Evolutionary conservation across 2,888 invertebrate species (phyloP).

Genomic region (Lycocerus yunnanus): DNA sequence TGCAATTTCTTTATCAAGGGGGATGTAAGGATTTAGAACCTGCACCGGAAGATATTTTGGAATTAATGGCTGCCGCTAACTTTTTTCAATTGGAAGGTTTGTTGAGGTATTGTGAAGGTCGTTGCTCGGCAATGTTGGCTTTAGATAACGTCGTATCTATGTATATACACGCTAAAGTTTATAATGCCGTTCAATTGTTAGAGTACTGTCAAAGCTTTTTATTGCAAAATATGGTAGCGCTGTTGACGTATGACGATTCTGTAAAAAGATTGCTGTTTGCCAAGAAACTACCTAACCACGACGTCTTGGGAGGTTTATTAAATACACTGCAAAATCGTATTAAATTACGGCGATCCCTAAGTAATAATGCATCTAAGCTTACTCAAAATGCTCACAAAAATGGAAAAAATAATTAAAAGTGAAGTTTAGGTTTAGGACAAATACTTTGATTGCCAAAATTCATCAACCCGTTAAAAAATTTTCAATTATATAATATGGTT

Average conservation of each 20-base stretch:
- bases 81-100: slow-evolving; percentile 89
- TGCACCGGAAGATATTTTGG: slow-evolving; percentile 79
- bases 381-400: slow-evolving; percentile 35
- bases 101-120: slow-evolving; percentile 81
- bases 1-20: slow-evolving; percentile 92
- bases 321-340: slow-evolving; percentile 81
- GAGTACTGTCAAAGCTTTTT: slow-evolving; percentile 91
- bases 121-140: slow-evolving; percentile 82
- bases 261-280: slow-evolving; percentile 87
- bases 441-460: not conserved
- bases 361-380: slow-evolving; percentile 36
- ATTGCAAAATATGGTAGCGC: slow-evolving; percentile 92
- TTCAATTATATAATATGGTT: too few species aligned
- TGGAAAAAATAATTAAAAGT: slow-evolving; percentile 4
- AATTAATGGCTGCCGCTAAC: slow-evolving; percentile 88
- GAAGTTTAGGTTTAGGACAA: not conserved
- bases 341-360: slow-evolving; percentile 62
- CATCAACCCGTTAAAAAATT: too few species aligned
- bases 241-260: slow-evolving; percentile 87
- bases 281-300: slow-evolving; percentile 87
- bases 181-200: slow-evolving; percentile 82
- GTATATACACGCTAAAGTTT: slow-evolving; percentile 93
- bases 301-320: slow-evolving; percentile 81
- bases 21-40: slow-evolving; percentile 80
- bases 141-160: slow-evolving; percentile 89